Percentiles rank a stretch among this genome's conserved stretches.
phyloP scores from a whole-genome alignment of 2,113 vertebrate species.

The Macquaria ambigua region DNA sequence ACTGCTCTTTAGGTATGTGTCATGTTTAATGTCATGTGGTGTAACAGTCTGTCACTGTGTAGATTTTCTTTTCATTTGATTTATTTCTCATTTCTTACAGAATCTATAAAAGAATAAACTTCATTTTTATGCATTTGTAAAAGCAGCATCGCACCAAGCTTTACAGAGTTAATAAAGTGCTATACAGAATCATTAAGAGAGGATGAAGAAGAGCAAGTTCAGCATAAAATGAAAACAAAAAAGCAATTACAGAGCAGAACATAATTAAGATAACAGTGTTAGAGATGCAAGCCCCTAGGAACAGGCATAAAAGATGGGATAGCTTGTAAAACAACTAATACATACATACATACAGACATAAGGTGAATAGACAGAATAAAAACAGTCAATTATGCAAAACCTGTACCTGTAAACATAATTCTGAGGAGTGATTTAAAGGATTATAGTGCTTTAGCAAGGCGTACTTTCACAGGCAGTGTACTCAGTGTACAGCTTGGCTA shows the following conservation, averaged over 20 bases:
- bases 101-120: background rate
- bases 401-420: slow-evolving; percentile 18
- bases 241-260: slow-evolving; percentile 28
- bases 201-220: slow-evolving; percentile 14
- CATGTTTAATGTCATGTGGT: background rate
- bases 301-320: background rate
- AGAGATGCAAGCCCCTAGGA: background rate
- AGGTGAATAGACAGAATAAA: background rate
- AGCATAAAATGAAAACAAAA: slow-evolving; percentile 20
- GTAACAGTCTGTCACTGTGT: background rate
- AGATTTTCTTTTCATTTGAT: background rate
- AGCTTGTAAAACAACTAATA: slow-evolving; percentile 23
- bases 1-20: slow-evolving; percentile 92
- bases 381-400: background rate
- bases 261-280: slow-evolving; percentile 23
- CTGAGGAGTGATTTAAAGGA: slow-evolving; percentile 16
- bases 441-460: background rate
- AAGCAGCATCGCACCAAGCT: background rate
- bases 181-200: slow-evolving; percentile 14
- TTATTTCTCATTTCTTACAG: background rate
- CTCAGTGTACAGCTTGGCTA: background rate
- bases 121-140: background rate
- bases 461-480: background rate
- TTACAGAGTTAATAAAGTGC: background rate
- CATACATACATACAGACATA: too few species aligned